Percentiles rank a stretch among this genome's conserved stretches.
These are phyloP conservation scores for Paramisgurnus dabryanus DNA, from an alignment of 2,113 vertebrate species.

Conservation along the genomic window DNA sequence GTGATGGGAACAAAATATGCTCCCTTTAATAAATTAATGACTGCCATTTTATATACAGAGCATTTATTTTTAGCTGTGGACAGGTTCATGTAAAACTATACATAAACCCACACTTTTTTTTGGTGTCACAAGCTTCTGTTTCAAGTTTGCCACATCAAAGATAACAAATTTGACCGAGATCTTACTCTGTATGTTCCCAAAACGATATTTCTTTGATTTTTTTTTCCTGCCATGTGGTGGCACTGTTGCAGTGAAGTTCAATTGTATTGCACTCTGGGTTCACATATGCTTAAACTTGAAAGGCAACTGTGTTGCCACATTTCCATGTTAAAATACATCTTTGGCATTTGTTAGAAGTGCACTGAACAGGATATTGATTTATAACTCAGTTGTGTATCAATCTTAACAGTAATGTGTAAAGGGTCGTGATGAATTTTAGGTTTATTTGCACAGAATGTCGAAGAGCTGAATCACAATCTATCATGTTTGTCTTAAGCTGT, in stretches of 20 bases:
- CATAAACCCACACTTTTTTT: no score
- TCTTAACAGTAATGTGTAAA: neutral
- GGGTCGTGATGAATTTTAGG: neutral
- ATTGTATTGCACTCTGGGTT: neutral
- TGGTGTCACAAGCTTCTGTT: no score
- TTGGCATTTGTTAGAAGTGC: neutral
- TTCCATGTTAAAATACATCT: neutral
- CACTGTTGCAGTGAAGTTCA: neutral
- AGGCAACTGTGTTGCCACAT: neutral
- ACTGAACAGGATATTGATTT: conserved; percentile 5
- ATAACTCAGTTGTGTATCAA: neutral
- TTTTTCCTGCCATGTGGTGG: conserved; percentile 10
- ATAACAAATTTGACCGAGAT: no score
- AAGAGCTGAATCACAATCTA: conserved; percentile 3
- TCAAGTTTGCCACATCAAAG: neutral
- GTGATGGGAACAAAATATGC: neutral
- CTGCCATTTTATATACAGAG: neutral
- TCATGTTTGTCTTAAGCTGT: neutral
- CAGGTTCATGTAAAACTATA: no score
- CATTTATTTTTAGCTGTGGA: neutral
- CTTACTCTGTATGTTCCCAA: no score
- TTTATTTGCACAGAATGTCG: neutral
- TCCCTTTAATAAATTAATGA: neutral
- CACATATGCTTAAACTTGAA: neutral
- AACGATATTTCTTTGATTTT: no score